A percentile compares a stretch with the other conserved stretches of the same genome.
Conservation (phyloP, 1,140 invertebrate species). For the Brachionus calyciflorus region DNA sequence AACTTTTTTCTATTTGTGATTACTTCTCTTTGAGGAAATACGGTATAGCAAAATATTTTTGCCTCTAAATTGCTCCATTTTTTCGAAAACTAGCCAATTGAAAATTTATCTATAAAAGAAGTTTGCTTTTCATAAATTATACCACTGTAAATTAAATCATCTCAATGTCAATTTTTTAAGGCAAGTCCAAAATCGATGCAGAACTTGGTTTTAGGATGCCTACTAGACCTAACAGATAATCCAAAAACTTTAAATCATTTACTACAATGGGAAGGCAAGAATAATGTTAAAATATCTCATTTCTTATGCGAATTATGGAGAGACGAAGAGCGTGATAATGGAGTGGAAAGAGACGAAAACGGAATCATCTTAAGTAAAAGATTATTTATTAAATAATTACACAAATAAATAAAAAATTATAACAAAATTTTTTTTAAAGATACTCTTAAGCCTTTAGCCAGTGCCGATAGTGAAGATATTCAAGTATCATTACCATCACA, state of each 20-base stretch:
- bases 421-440: not conserved
- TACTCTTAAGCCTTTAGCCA: conserved; percentile 4
- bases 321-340: conserved; percentile 57
- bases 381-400: too few relatives aligned
- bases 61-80: too few relatives aligned
- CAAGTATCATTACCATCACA: conserved; percentile 13
- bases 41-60: too few relatives aligned
- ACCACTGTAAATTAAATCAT: too few relatives aligned
- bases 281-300: conserved; percentile 56
- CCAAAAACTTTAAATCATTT: conserved; percentile 58
- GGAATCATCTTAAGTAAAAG: conserved; percentile 56
- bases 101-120: too few relatives aligned
- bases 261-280: conserved; percentile 55
- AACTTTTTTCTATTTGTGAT: too few relatives aligned
- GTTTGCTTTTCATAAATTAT: too few relatives aligned
- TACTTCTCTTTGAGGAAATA: too few relatives aligned
- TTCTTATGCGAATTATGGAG: conserved; percentile 60
- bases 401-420: too few relatives aligned
- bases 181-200: conserved; percentile 58
- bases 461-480: conserved; percentile 12
- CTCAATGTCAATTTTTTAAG: conserved; percentile 49
- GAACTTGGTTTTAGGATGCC: conserved; percentile 58
- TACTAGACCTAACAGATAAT: conserved; percentile 60
- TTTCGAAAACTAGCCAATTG: too few relatives aligned
- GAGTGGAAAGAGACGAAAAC: conserved; percentile 53